phyloP scores from a whole-genome alignment of 2,797 vertebrate genomes.

The Periophthalmus magnuspinnatus region DNA sequence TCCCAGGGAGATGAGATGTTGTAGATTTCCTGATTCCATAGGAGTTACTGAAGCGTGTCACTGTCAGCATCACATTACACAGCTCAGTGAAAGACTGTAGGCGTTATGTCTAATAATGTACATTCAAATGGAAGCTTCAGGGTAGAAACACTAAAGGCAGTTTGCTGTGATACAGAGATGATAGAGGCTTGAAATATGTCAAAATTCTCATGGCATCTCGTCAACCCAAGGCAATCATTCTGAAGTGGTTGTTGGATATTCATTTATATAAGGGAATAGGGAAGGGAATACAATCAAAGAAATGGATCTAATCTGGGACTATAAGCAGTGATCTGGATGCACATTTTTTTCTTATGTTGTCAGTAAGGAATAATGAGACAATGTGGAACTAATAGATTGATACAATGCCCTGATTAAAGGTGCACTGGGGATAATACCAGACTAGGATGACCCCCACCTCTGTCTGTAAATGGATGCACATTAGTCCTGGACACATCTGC shows the following conservation, averaged over 20 bases:
- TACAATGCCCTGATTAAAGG: neutral
- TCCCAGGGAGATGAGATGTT: slow-evolving; percentile 19
- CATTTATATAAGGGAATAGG: neutral
- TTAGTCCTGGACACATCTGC: no score
- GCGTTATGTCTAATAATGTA: slow-evolving; percentile 62
- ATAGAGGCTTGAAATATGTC: slow-evolving; percentile 42
- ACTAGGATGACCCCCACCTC: no score
- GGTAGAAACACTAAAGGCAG: slow-evolving; percentile 22
- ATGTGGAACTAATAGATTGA: neutral
- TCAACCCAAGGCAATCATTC: slow-evolving; percentile 26
- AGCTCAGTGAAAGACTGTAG: slow-evolving; percentile 55
- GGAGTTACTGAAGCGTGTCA: slow-evolving; percentile 44
- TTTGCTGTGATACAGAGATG: no score
- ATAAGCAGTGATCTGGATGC: no score
- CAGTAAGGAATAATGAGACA: neutral
- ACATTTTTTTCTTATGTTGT: neutral
- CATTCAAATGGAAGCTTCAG: slow-evolving; percentile 38
- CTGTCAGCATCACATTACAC: slow-evolving; percentile 63
- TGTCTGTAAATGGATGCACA: no score
- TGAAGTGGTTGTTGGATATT: neutral
- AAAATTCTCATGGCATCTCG: slow-evolving; percentile 34
- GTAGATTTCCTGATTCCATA: slow-evolving; percentile 43
- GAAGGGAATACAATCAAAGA: neutral
- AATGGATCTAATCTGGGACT: neutral
- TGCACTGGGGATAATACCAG: neutral